Evolutionary conservation across 1,140 invertebrate species (phyloP).

Genomic region (Metaphire vulgaris): DNA sequence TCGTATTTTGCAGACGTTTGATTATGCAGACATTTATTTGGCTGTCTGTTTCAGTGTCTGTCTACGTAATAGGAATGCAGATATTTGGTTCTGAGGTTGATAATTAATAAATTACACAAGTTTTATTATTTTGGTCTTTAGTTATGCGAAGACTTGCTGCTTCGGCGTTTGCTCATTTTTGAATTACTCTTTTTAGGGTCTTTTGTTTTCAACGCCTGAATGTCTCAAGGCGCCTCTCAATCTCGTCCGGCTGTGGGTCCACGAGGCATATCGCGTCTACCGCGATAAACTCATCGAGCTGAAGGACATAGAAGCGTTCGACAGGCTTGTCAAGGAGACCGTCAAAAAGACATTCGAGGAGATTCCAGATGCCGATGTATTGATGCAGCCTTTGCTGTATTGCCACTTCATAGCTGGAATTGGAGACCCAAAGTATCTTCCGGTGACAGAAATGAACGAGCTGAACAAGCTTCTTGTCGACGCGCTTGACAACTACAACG

Average conservation of each 20-base stretch:
- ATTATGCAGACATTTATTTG: too few relatives aligned
- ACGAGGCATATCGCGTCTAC: slow-evolving; percentile 87
- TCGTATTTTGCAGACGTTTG: too few relatives aligned
- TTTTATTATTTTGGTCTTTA: too few relatives aligned
- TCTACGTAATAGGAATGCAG: too few relatives aligned
- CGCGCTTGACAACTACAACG: slow-evolving; percentile 87
- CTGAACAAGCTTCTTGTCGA: slow-evolving; percentile 77
- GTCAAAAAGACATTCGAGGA: slow-evolving; percentile 82
- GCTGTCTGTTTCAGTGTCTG: too few relatives aligned
- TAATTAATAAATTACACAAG: too few relatives aligned
- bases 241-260: slow-evolving; percentile 80
- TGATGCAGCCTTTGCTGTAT: slow-evolving; percentile 80
- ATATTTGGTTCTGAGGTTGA: too few relatives aligned
- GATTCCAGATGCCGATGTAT: slow-evolving; percentile 62
- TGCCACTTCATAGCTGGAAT: slow-evolving; percentile 86
- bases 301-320: slow-evolving; percentile 81
- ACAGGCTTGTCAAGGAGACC: slow-evolving; percentile 78
- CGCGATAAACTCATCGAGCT: slow-evolving; percentile 86
- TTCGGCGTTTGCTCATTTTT: too few relatives aligned
- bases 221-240: slow-evolving; percentile 72
- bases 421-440: slow-evolving; percentile 90
- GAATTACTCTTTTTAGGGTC: slow-evolving; percentile 75
- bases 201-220: slow-evolving; percentile 81
- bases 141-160: too few relatives aligned
- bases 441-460: slow-evolving; percentile 67